phyloP scores from a whole-genome alignment of 2,888 invertebrate genomes.

The Hanleya hanleyi region DNA sequence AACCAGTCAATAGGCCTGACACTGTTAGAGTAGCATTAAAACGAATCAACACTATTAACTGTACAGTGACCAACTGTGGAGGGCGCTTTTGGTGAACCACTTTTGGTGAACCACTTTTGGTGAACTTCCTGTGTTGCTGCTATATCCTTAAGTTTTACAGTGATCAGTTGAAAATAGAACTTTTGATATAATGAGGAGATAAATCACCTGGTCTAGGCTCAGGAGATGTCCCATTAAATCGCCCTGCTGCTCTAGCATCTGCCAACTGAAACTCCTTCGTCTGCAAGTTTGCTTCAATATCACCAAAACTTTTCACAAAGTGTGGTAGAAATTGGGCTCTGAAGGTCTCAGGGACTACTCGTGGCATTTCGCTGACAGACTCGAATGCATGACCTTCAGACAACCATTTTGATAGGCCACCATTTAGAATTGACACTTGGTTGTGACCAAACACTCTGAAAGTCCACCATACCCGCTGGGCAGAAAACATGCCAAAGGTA shows the following conservation, averaged over 20 bases:
- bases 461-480: slow-evolving; percentile 68
- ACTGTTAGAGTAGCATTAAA: too few species aligned
- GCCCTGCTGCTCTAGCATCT: slow-evolving; percentile 63
- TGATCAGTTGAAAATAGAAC: too few species aligned
- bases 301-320: slow-evolving; percentile 57
- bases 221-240: slow-evolving; percentile 63
- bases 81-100: too few species aligned
- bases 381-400: slow-evolving; percentile 33
- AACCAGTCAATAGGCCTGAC: too few species aligned
- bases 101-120: too few species aligned
- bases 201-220: slow-evolving; percentile 65
- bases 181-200: too few species aligned
- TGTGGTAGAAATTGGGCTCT: slow-evolving; percentile 43
- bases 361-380: slow-evolving; percentile 35
- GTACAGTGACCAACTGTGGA: too few species aligned
- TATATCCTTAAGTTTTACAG: too few species aligned
- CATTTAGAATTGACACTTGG: slow-evolving; percentile 60
- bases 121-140: too few species aligned
- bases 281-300: slow-evolving; percentile 56
- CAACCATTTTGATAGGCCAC: slow-evolving; percentile 64
- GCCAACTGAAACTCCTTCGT: slow-evolving; percentile 49
- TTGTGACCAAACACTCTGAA: slow-evolving; percentile 66
- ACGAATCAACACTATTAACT: too few species aligned
- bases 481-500: slow-evolving; percentile 57
- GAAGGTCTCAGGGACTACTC: slow-evolving; percentile 39